Evolutionary conservation across 1,140 invertebrate species (phyloP).

Genomic region (Orchesella cincta): DNA sequence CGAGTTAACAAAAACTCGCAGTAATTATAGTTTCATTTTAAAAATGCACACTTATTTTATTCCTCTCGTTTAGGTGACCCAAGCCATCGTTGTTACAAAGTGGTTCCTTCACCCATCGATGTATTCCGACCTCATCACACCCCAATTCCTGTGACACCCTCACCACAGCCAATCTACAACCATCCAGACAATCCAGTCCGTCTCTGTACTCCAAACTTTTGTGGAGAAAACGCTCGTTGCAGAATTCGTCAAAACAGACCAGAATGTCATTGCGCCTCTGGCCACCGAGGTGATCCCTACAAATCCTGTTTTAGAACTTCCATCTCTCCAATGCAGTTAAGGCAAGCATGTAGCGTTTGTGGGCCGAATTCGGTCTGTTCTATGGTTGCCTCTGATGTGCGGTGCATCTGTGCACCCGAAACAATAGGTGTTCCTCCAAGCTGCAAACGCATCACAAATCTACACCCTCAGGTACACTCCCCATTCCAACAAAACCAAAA

Average conservation of each 20-base stretch:
- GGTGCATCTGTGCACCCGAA: background rate
- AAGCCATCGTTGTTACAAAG: conserved; percentile 21
- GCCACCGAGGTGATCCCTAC: conserved; percentile 32
- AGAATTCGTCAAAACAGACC: background rate
- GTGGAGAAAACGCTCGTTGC: conserved; percentile 16
- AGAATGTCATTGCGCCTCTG: conserved; percentile 17
- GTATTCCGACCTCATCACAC: conserved; percentile 17
- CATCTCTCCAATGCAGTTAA: background rate
- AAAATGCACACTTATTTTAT: background rate
- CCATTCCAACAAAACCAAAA: background rate
- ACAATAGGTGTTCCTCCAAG: conserved; percentile 5
- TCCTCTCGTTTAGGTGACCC: conserved; percentile 1
- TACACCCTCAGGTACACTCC: background rate
- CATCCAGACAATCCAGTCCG: background rate
- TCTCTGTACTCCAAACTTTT: background rate
- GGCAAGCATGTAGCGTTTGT: conserved; percentile 13
- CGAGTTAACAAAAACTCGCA: too few species aligned
- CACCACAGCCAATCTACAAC: background rate
- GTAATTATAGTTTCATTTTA: too few species aligned
- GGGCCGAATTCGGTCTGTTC: conserved; percentile 20
- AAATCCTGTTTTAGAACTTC: conserved; percentile 9
- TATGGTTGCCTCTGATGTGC: background rate
- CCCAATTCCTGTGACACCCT: background rate
- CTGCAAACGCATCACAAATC: conserved; percentile 2
- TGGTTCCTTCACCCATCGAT: background rate